Conservation (phyloP, 2,888 invertebrate genomes). For the Therioaphis trifolii region DNA sequence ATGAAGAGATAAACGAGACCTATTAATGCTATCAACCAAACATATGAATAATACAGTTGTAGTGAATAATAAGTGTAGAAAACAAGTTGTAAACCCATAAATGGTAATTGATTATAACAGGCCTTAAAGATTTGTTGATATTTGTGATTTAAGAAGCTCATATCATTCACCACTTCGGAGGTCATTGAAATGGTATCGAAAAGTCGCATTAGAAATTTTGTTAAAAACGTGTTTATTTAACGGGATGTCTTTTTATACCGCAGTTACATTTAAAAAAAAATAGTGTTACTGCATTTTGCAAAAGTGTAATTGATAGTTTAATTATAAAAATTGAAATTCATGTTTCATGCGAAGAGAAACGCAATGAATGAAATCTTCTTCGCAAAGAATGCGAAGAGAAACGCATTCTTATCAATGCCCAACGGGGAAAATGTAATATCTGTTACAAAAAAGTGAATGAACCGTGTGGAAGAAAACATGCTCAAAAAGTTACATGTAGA, state of each 20-base stretch:
- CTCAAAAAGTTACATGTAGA: slow-evolving; percentile 16
- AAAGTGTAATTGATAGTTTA: slow-evolving; percentile 35
- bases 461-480: slow-evolving; percentile 63
- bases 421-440: slow-evolving; percentile 11
- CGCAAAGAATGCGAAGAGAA: slow-evolving; percentile 30
- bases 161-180: no score
- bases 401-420: slow-evolving; percentile 26
- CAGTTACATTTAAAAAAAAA: slow-evolving; percentile 35
- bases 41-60: no score
- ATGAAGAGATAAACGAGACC: no score
- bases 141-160: no score
- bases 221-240: slow-evolving; percentile 67
- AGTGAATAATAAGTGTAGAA: no score
- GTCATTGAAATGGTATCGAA: slow-evolving; percentile 49
- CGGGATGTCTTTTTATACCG: slow-evolving; percentile 66
- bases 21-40: no score
- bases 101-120: no score
- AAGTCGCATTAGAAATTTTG: slow-evolving; percentile 38
- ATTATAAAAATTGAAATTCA: slow-evolving; percentile 22
- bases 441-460: not conserved
- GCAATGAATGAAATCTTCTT: no score
- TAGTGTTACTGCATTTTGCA: slow-evolving; percentile 26
- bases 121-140: no score
- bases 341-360: no score
- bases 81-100: no score